A percentile compares a stretch with the other conserved stretches of the same genome.
Conservation (phyloP, 2,113 vertebrate species). For the Irena cyanogastra region DNA sequence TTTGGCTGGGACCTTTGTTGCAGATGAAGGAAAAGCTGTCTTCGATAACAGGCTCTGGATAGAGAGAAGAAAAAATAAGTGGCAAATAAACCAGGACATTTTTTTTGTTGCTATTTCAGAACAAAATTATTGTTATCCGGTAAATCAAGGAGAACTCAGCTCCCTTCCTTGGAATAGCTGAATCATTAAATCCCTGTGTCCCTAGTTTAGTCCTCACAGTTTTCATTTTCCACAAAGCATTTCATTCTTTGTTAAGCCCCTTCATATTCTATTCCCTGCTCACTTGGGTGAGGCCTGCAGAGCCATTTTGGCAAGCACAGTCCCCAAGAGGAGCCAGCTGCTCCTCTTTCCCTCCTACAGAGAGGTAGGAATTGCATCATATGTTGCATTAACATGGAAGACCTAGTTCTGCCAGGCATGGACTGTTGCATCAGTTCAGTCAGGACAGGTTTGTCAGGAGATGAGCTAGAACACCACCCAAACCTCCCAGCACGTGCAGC, state of each 20-base stretch:
- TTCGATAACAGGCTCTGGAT: conserved; percentile 80
- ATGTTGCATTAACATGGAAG: neutral
- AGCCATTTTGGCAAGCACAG: neutral
- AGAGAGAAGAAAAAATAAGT: neutral
- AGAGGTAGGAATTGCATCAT: neutral
- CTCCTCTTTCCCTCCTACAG: neutral
- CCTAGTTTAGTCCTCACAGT: neutral
- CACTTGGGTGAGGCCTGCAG: neutral
- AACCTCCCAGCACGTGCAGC: neutral
- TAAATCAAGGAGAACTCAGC: neutral
- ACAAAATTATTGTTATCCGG: neutral
- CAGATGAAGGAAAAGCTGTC: conserved; percentile 69
- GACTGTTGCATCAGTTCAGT: neutral
- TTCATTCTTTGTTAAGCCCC: neutral
- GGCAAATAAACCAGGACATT: neutral
- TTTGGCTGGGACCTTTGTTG: conserved; percentile 57
- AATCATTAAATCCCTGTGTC: neutral
- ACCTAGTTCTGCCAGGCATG: neutral
- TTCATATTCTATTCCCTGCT: neutral
- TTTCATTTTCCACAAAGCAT: neutral
- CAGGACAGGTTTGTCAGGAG: neutral
- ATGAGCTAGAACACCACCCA: neutral
- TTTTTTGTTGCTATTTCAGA: neutral
- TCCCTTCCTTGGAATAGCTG: neutral
- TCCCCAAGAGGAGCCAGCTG: neutral